Percentiles rank a stretch among this genome's conserved stretches.
Evolutionary conservation across 2,888 invertebrate species (phyloP).

Genomic region (Drosophila gaucha): DNA sequence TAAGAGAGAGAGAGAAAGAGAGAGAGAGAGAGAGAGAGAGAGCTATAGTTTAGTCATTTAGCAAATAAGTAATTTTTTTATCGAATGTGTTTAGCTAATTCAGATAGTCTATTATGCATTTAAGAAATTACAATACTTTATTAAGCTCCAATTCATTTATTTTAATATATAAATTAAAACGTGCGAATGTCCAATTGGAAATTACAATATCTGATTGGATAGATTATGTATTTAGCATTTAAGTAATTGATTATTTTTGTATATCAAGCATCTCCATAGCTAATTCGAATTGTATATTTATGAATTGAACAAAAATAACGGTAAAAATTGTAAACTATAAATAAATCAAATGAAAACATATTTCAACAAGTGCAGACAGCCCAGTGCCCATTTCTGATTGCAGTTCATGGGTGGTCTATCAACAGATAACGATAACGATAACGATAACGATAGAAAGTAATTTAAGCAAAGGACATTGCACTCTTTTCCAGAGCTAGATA

Average conservation of each 20-base stretch:
- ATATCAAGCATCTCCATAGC: neutral
- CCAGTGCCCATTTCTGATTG: neutral
- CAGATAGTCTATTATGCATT: slow-evolving; percentile 9
- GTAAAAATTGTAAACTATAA: too few species aligned
- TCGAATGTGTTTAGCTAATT: slow-evolving; percentile 1
- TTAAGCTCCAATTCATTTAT: neutral
- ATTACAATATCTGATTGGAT: neutral
- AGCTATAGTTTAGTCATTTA: too few species aligned
- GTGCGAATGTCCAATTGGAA: neutral
- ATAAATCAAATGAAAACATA: too few species aligned
- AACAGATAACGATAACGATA: slow-evolving; percentile 1
- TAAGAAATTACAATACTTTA: neutral
- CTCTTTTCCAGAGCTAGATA: too few species aligned
- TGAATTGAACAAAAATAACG: neutral
- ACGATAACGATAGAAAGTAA: neutral
- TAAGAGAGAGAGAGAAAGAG: slow-evolving; percentile 31
- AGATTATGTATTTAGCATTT: neutral
- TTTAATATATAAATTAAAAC: too few species aligned
- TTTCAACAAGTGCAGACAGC: too few species aligned
- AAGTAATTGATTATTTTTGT: neutral
- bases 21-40: slow-evolving; percentile 27
- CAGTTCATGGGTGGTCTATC: too few species aligned
- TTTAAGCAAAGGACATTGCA: neutral
- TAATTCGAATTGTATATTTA: neutral
- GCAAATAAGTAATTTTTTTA: neutral